Conservation (phyloP, 2,113 vertebrate species). For the Tachuris rubrigastra region DNA sequence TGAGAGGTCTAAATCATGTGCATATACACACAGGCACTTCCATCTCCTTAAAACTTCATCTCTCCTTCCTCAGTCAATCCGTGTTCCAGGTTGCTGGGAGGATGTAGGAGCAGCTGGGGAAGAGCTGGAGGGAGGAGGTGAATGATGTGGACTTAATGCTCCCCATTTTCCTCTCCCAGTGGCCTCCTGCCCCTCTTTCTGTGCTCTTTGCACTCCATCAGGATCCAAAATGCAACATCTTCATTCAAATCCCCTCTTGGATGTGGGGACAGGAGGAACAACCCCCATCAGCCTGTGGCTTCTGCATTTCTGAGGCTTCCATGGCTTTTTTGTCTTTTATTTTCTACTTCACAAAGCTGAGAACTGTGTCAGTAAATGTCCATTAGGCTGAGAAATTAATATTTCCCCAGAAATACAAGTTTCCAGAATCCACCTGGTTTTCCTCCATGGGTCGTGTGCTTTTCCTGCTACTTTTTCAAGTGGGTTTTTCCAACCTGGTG, state of each 20-base stretch:
- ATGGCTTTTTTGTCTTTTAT: rapidly evolving
- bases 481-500: not conserved
- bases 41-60: not conserved
- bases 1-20: not conserved
- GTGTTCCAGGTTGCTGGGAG: rapidly evolving
- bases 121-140: not conserved
- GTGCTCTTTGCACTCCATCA: rapidly evolving
- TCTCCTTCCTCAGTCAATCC: rapidly evolving
- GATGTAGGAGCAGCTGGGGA: not conserved
- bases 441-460: rapidly evolving
- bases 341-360: not conserved
- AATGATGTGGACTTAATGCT: rapidly evolving
- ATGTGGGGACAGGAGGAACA: not conserved
- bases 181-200: not conserved
- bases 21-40: not conserved
- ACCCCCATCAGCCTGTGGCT: not conserved
- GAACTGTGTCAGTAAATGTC: not conserved
- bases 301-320: not conserved
- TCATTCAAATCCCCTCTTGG: not conserved
- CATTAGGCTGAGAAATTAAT: rapidly evolving
- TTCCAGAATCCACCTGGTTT: not conserved
- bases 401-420: not conserved
- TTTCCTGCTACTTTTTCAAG: not conserved
- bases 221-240: not conserved
- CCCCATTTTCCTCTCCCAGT: not conserved